phyloP scores from a whole-genome alignment of 2,888 invertebrate genomes.

The Willowsia nigromaculata region DNA sequence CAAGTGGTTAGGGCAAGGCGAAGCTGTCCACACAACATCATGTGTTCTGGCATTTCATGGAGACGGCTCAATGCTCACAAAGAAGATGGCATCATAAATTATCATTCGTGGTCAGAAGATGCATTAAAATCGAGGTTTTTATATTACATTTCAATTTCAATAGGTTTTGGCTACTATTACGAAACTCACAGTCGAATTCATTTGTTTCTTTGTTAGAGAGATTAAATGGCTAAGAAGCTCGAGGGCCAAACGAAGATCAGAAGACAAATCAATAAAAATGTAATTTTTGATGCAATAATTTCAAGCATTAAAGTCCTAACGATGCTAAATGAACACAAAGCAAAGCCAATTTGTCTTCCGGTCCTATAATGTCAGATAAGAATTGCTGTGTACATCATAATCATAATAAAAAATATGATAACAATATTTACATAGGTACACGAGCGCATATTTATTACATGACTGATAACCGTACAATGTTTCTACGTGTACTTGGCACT shows the following conservation, averaged over 20 bases:
- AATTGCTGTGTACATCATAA: neutral
- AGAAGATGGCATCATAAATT: slow-evolving; percentile 49
- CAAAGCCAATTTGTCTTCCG: slow-evolving; percentile 52
- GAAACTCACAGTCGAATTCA: neutral
- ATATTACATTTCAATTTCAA: neutral
- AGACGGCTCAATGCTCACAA: neutral
- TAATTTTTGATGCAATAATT: neutral
- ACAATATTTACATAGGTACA: too few relatives aligned
- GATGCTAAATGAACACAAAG: neutral
- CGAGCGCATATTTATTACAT: neutral
- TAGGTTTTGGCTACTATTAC: slow-evolving; percentile 9
- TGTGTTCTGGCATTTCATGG: neutral
- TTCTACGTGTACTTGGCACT: slow-evolving; percentile 42
- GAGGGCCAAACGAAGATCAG: slow-evolving; percentile 24
- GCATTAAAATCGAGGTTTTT: slow-evolving; percentile 13
- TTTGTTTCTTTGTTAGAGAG: neutral
- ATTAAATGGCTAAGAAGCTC: neutral
- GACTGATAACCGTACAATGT: neutral
- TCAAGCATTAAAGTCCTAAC: neutral
- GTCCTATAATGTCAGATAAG: neutral
- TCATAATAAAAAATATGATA: too few relatives aligned
- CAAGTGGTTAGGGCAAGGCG: too few relatives aligned
- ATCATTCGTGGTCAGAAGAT: slow-evolving; percentile 31
- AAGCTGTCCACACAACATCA: neutral
- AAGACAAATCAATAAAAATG: slow-evolving; percentile 33